Evolutionary conservation across 2,888 invertebrate species (phyloP).

Genomic region (Dastarcus helophoroides): DNA sequence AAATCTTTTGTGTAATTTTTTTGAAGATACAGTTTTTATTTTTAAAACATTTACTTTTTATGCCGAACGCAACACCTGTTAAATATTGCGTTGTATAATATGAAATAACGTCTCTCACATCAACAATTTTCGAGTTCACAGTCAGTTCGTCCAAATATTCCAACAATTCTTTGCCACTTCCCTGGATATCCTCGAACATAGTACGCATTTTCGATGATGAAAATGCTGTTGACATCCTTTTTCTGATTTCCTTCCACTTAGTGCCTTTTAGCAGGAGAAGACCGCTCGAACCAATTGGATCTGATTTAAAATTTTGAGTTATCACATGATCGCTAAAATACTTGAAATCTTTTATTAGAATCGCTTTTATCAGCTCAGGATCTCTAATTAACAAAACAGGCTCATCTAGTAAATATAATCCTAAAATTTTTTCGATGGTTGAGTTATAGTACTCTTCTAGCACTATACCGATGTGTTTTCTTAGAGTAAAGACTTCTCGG

Average conservation of each 20-base stretch:
- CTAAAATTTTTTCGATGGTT: constrained; percentile 26
- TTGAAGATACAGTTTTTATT: too few species aligned
- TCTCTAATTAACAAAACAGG: constrained; percentile 36
- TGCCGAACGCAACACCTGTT: too few species aligned
- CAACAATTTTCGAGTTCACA: neutral
- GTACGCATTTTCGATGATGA: constrained; percentile 40
- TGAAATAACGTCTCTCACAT: too few species aligned
- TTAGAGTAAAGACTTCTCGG: constrained; percentile 26
- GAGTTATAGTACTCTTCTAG: constrained; percentile 8
- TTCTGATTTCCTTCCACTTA: constrained; percentile 40
- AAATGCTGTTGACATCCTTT: constrained; percentile 40
- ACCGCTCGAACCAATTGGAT: constrained; percentile 32
- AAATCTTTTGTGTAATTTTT: too few species aligned
- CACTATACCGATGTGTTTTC: constrained; percentile 22
- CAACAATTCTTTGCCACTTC: too few species aligned
- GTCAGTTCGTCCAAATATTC: neutral
- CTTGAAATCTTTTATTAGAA: constrained; percentile 36
- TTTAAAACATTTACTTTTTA: too few species aligned
- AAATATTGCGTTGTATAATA: too few species aligned
- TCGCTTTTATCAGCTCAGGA: constrained; percentile 34
- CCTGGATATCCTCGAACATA: too few species aligned
- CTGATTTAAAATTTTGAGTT: constrained; percentile 31
- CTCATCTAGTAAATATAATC: constrained; percentile 36
- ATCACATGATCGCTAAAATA: constrained; percentile 37
- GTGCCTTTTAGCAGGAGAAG: constrained; percentile 35